Base-by-base conservation (phyloP, 2,888 invertebrate species). In the Drosophila colorata region DNA sequence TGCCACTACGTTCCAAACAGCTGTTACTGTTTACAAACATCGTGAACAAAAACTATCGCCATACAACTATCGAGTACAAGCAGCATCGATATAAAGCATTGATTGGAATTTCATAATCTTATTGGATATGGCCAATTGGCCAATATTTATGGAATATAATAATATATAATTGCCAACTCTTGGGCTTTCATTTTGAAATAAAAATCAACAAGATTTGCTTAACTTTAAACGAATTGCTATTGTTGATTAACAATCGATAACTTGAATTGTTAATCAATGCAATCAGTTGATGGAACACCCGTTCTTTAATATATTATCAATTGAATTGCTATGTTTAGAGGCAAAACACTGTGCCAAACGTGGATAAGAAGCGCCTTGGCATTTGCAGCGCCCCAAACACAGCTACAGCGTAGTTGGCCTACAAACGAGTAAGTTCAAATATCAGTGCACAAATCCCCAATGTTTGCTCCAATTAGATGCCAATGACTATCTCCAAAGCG, bases 261-360 rank as follows among this genome's bases (percentile, higher is more conserved):
- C 18, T 38, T 8, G 7, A 38, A 14, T 11, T 18, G 11, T 13
- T 28, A 53, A 65, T 57, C 58, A 43, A 47, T 38, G 3, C 14
- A 60, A 41, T 55, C 33, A 53, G 44, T 57, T 64, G 37, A 37
- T 43, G 69, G 74, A 63, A 56, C 69, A 51, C 69, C 69, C 51
- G n/a, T 37, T 49, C 35, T 38, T 20, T 65, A 49, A 40, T 51
- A 56, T 46, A 71, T 67, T 67, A 60, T 70, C 67, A 75, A 78
- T 60, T 49, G 63, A 57, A 57, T 69, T 85, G 87, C 75, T 87
- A 85, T 85, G 85, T 85, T 87, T 68, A 84, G 75, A 75, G 70
- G 70, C 74, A 81, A 78, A 73, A 56, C 74, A 65, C 38, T 84
- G 20, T 66, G 73, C 68, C 81, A 56, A 25, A 18, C 53, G 55